Evolutionary conservation across 2,888 invertebrate genomes (phyloP).

Genomic region (Malthinus flaveolus): DNA sequence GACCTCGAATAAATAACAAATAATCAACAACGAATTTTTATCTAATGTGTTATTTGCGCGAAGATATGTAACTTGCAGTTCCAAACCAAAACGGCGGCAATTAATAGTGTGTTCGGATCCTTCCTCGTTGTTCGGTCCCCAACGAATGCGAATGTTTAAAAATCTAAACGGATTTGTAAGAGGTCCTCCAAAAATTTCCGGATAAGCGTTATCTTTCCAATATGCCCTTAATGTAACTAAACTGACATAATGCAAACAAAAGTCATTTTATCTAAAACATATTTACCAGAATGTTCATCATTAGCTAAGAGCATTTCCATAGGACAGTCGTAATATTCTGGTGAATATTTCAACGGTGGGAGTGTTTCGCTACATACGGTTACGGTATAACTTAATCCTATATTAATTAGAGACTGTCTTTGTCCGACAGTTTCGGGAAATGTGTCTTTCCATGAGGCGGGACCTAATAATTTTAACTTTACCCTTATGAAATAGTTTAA

Average conservation of each 20-base stretch:
- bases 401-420: conserved; percentile 48
- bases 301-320: too few relatives aligned
- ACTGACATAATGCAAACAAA: too few relatives aligned
- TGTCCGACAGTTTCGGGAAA: conserved; percentile 40
- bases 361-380: conserved; percentile 35
- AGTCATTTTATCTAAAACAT: too few relatives aligned
- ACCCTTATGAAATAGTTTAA: too few relatives aligned
- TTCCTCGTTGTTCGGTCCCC: too few relatives aligned
- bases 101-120: conserved; percentile 64
- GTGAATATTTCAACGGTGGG: conserved; percentile 53
- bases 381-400: conserved; percentile 36
- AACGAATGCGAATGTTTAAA: too few relatives aligned
- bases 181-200: too few relatives aligned
- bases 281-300: too few relatives aligned
- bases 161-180: too few relatives aligned
- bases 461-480: too few relatives aligned
- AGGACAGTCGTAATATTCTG: conserved; percentile 58
- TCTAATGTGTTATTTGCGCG: conserved; percentile 38
- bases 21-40: conserved; percentile 52
- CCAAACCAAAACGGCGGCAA: conserved; percentile 59
- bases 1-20: conserved; percentile 59
- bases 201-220: too few relatives aligned
- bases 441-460: conserved; percentile 40
- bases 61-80: conserved; percentile 59
- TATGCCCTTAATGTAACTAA: too few relatives aligned